These are phyloP conservation scores for Dermochelys coriacea DNA, from an alignment of 2,797 vertebrate genomes.

Conservation along the genomic window DNA sequence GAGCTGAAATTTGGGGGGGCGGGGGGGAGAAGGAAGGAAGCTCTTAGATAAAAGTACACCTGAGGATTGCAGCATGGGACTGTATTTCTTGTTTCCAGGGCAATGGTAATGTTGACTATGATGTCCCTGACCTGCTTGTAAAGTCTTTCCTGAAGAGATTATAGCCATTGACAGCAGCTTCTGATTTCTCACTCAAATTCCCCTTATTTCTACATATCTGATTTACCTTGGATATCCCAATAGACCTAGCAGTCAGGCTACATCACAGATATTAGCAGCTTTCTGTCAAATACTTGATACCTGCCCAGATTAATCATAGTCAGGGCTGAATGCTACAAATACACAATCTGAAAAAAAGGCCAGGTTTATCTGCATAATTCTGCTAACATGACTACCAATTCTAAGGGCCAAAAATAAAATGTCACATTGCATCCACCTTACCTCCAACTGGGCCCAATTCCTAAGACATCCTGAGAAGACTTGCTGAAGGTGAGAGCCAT, in stretches of 20 bases:
- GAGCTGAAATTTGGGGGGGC: not conserved
- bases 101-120: not conserved
- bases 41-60: not conserved
- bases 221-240: not conserved
- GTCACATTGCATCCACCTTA: not conserved
- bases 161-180: not conserved
- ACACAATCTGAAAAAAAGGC: not conserved
- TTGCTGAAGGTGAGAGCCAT: not conserved
- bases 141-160: not conserved
- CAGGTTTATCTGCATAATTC: not conserved
- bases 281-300: not conserved
- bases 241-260: not conserved
- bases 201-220: not conserved
- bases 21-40: not conserved
- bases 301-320: not conserved
- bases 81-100: not conserved
- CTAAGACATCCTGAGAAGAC: not conserved
- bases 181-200: slow-evolving; percentile 3
- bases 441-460: not conserved
- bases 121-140: not conserved
- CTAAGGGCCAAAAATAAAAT: not conserved
- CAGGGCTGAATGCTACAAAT: not conserved
- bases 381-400: not conserved
- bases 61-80: fast-evolving
- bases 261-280: not conserved